These are phyloP conservation scores for Aramus guarauna DNA, from an alignment of 2,113 vertebrate genomes.

Conservation along the genomic window DNA sequence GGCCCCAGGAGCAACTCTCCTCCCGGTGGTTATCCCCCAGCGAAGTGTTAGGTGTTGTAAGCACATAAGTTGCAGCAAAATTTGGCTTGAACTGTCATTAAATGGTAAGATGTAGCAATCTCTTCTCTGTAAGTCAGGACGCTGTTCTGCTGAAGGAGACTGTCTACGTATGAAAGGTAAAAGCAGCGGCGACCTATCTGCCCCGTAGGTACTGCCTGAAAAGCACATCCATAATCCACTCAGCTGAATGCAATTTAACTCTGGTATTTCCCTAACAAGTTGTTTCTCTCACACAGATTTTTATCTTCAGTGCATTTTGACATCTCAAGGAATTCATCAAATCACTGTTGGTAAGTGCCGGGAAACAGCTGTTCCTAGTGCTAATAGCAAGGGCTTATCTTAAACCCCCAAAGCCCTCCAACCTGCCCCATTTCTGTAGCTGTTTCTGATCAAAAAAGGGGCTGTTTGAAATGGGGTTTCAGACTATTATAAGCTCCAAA, in stretches of 20 bases:
- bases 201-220: background rate
- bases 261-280: background rate
- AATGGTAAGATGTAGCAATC: background rate
- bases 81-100: too few relatives aligned
- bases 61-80: background rate
- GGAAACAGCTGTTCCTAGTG: background rate
- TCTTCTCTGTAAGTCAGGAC: background rate
- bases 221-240: background rate
- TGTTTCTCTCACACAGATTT: background rate
- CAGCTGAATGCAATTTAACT: background rate
- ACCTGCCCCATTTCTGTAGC: background rate
- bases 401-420: background rate
- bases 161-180: fast-evolving
- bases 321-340: background rate
- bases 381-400: background rate
- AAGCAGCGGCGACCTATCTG: background rate
- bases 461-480: background rate
- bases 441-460: background rate
- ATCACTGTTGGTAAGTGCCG: background rate
- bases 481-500: fast-evolving
- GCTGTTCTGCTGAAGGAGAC: background rate
- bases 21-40: background rate
- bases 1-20: background rate
- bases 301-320: background rate
- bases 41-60: too few relatives aligned